Evolutionary conservation across 2,888 invertebrate species (phyloP).

Genomic region (Megaustenia siamemsis): DNA sequence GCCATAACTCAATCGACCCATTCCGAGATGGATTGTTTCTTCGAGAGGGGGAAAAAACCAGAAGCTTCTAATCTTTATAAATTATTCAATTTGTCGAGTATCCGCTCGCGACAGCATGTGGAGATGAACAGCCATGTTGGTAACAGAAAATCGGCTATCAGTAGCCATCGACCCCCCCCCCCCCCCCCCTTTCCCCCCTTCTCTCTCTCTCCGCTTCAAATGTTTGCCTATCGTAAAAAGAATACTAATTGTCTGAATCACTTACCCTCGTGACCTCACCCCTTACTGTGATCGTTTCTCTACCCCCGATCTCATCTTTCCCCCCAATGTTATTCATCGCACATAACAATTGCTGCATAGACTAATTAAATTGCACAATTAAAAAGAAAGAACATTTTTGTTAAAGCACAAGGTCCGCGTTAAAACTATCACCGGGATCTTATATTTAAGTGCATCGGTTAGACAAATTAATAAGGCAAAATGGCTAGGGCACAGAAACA

Average conservation of each 20-base stretch:
- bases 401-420: not conserved
- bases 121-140: not conserved
- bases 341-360: not conserved
- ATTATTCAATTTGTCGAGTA: conserved; percentile 41
- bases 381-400: not conserved
- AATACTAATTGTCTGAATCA: conserved; percentile 37
- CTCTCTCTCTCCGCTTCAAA: conserved; percentile 11
- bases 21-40: conserved; percentile 23
- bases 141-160: not conserved
- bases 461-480: not conserved
- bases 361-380: conserved; percentile 26
- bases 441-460: not conserved
- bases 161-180: not conserved
- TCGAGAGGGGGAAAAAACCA: conserved; percentile 24
- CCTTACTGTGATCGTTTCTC: not conserved
- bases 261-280: conserved; percentile 17
- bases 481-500: not conserved
- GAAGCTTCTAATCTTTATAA: conserved; percentile 49
- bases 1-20: conserved; percentile 12
- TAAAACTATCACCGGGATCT: conserved; percentile 14
- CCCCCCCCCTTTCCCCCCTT: no score
- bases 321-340: not conserved
- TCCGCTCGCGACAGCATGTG: not conserved
- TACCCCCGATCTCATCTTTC: conserved; percentile 2
- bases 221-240: conserved; percentile 28